These are phyloP conservation scores for Lycocerus yunnanus DNA, from an alignment of 2,888 invertebrate species.

Conservation along the genomic window DNA sequence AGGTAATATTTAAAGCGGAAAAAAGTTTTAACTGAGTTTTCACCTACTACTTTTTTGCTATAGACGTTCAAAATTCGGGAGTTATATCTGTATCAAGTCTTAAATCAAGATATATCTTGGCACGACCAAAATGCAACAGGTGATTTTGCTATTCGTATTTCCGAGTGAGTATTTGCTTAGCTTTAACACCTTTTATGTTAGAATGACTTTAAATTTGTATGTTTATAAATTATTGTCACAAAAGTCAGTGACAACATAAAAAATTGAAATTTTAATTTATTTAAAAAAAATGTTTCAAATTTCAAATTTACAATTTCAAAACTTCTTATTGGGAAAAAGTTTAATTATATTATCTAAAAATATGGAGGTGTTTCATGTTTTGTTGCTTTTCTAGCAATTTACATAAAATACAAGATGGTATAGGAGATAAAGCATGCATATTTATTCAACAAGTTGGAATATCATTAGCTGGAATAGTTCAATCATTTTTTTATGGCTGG, in stretches of 20 bases:
- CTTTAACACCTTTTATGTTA: not conserved
- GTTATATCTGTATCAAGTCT: not conserved
- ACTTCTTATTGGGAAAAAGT: too few relatives aligned
- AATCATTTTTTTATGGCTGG: constrained; percentile 80
- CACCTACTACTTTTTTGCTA: not conserved
- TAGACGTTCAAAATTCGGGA: not conserved
- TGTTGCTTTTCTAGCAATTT: constrained; percentile 64
- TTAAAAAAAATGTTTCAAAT: too few relatives aligned
- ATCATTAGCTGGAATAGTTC: constrained; percentile 64
- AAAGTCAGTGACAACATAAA: too few relatives aligned
- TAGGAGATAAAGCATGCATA: constrained; percentile 80
- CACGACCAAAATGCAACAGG: constrained; percentile 1
- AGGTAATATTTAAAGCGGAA: not conserved
- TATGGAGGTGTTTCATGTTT: not conserved
- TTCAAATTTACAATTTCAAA: too few relatives aligned
- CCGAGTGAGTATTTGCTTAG: not conserved
- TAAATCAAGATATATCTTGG: constrained; percentile 5
- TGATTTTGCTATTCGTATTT: not conserved
- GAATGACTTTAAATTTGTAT: not conserved
- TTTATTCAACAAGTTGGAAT: constrained; percentile 69
- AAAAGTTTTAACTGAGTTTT: not conserved
- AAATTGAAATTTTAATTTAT: too few relatives aligned
- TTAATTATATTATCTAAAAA: not conserved
- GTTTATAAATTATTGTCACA: not conserved
- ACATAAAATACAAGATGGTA: constrained; percentile 77